Conservation (phyloP, 2,888 invertebrate genomes). For the Chrysomela aeneicollis region DNA sequence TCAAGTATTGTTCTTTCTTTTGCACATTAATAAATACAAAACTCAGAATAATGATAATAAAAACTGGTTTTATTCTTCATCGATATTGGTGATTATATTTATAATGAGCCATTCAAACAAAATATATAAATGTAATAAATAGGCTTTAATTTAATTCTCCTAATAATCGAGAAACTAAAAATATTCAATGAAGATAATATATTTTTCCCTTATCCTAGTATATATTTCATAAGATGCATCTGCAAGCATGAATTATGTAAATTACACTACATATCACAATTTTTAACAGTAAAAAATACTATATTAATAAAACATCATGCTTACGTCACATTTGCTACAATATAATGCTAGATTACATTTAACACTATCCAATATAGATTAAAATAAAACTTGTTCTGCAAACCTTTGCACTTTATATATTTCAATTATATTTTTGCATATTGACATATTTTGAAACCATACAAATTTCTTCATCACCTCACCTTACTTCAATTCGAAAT, state of each 20-base stretch:
- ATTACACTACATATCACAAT: constrained; percentile 39
- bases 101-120: neutral
- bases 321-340: constrained; percentile 42
- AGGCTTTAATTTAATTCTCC: constrained; percentile 14
- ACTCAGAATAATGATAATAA: neutral
- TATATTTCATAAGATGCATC: constrained; percentile 44
- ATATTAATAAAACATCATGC: constrained; percentile 47
- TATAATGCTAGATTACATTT: constrained; percentile 23
- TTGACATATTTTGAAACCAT: neutral
- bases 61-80: neutral
- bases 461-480: neutral
- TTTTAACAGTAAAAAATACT: constrained; percentile 30
- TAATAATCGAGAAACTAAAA: constrained; percentile 8
- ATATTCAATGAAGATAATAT: constrained; percentile 18
- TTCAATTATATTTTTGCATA: neutral
- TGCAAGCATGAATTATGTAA: constrained; percentile 52
- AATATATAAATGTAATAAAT: constrained; percentile 11
- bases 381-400: constrained; percentile 1
- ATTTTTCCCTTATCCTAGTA: constrained; percentile 5
- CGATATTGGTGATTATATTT: too few relatives aligned
- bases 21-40: too few relatives aligned
- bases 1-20: too few relatives aligned
- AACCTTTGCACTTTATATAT: constrained; percentile 3
- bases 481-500: neutral
- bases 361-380: constrained; percentile 22